Conservation (phyloP, 2,888 invertebrate species). For the Aporophyla lueneburgensis region DNA sequence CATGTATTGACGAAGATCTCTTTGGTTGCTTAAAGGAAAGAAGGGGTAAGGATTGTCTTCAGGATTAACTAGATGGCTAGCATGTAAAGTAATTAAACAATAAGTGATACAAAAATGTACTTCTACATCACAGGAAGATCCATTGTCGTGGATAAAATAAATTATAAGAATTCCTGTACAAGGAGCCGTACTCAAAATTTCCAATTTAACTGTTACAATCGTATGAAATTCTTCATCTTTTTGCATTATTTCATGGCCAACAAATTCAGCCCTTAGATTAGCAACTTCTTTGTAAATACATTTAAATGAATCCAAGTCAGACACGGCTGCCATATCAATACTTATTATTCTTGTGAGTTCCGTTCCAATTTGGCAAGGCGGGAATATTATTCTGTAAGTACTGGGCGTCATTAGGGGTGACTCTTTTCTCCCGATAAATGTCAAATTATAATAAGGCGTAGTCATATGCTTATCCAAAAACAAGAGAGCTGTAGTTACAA, state of each 20-base stretch:
- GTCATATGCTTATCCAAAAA: slow-evolving; percentile 84
- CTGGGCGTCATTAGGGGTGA: slow-evolving; percentile 78
- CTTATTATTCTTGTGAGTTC: slow-evolving; percentile 71
- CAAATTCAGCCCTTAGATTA: slow-evolving; percentile 74
- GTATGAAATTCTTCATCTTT: slow-evolving; percentile 70
- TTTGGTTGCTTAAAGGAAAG: slow-evolving; percentile 79
- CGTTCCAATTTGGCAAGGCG: slow-evolving; percentile 79
- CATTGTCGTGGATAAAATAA: slow-evolving; percentile 77
- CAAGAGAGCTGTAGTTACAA: slow-evolving; percentile 80
- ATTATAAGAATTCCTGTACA: slow-evolving; percentile 74
- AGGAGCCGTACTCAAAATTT: slow-evolving; percentile 69
- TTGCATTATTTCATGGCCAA: slow-evolving; percentile 64
- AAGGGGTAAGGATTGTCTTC: slow-evolving; percentile 84
- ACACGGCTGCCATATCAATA: slow-evolving; percentile 75
- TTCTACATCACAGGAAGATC: slow-evolving; percentile 83
- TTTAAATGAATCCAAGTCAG: slow-evolving; percentile 75
- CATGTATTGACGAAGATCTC: slow-evolving; percentile 79
- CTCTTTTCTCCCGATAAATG: slow-evolving; percentile 81
- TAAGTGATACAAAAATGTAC: slow-evolving; percentile 82
- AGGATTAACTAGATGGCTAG: slow-evolving; percentile 70
- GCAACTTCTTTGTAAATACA: slow-evolving; percentile 77
- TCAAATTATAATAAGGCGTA: slow-evolving; percentile 84
- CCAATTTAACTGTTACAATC: slow-evolving; percentile 76
- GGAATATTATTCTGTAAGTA: slow-evolving; percentile 80
- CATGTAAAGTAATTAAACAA: slow-evolving; percentile 84